Conservation (phyloP, 2,113 vertebrate species). For the Eptesicus fuscus region DNA sequence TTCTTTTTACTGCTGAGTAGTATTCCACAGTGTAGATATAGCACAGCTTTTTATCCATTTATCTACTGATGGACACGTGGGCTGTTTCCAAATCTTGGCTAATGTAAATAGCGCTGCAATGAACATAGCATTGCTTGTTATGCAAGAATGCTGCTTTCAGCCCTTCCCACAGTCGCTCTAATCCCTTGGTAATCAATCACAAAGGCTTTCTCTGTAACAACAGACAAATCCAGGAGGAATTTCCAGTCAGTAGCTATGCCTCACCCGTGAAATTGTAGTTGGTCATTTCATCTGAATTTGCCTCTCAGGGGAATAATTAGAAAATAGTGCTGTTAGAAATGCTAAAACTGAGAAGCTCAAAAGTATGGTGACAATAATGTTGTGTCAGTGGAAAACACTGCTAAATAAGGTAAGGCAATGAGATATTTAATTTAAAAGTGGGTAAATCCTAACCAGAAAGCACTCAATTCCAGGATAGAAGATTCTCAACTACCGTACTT, state of each 20-base stretch:
- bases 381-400: constrained; percentile 55
- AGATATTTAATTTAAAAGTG: constrained; percentile 52
- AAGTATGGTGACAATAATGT: constrained; percentile 50
- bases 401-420: constrained; percentile 64
- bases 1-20: background rate
- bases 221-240: constrained; percentile 75
- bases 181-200: constrained; percentile 83
- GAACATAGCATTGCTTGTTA: constrained; percentile 56
- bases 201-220: constrained; percentile 77
- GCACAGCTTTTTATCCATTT: background rate
- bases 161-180: constrained; percentile 72
- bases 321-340: constrained; percentile 58
- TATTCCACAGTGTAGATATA: background rate
- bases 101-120: background rate
- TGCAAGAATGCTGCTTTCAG: constrained; percentile 72
- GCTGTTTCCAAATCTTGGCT: background rate
- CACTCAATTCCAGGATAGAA: constrained; percentile 35
- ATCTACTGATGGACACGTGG: background rate
- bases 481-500: constrained; percentile 44
- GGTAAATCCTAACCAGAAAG: constrained; percentile 69
- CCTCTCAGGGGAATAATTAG: constrained; percentile 64
- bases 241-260: background rate
- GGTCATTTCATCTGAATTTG: constrained; percentile 72
- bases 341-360: constrained; percentile 66
- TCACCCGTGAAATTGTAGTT: constrained; percentile 60